A percentile compares a stretch with the other conserved stretches of the same genome.
phyloP scores from a whole-genome alignment of 1,140 invertebrate species.

The Octopus bimaculoides region DNA sequence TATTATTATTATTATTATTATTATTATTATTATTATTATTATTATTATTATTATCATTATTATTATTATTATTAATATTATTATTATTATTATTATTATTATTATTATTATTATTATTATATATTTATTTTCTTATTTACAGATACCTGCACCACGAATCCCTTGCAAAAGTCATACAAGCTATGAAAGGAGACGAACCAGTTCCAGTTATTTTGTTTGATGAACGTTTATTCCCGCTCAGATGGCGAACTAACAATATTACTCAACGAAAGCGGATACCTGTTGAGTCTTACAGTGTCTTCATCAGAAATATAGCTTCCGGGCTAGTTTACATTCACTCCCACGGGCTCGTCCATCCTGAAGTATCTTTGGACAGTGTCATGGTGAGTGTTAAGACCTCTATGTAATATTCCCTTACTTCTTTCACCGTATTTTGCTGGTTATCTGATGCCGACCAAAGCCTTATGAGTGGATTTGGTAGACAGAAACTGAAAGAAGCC shows the following conservation, averaged over 20 bases:
- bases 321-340: conserved; percentile 38
- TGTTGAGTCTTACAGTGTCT: not conserved
- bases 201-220: conserved; percentile 19
- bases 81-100: not conserved
- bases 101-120: not conserved
- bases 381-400: conserved; percentile 26
- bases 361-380: conserved; percentile 39
- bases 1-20: not conserved
- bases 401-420: too few relatives aligned
- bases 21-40: not conserved
- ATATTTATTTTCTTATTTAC: not conserved
- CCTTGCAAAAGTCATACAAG: not conserved
- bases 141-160: not conserved
- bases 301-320: conserved; percentile 14
- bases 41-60: not conserved
- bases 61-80: not conserved
- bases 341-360: conserved; percentile 41
- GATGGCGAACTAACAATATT: not conserved
- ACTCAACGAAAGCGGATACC: too few relatives aligned
- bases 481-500: too few relatives aligned
- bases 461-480: too few relatives aligned
- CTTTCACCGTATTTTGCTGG: too few relatives aligned
- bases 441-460: too few relatives aligned
- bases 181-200: too few relatives aligned
- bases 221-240: conserved; percentile 11